Percentiles rank a stretch among this genome's conserved stretches.
phyloP scores from a whole-genome alignment of 2,797 vertebrate genomes.

The Melanotaenia pygmaea region DNA sequence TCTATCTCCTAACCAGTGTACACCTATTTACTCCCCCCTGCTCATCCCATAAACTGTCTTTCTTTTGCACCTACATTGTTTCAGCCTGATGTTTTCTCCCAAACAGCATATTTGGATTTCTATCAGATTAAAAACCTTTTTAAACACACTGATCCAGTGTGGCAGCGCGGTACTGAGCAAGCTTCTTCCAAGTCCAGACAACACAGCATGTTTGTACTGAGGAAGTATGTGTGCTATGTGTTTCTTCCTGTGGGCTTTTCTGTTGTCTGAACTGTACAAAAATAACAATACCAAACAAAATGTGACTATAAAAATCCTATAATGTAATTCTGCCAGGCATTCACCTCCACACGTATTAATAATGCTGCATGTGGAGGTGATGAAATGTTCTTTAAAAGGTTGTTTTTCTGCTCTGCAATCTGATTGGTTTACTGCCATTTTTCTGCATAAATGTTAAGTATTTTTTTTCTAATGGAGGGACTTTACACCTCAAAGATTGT shows the following conservation, averaged over 20 bases:
- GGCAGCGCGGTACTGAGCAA: neutral
- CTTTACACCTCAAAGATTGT: neutral
- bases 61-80: too few species aligned
- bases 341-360: slow-evolving; percentile 3
- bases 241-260: neutral
- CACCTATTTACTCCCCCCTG: too few species aligned
- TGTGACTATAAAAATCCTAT: neutral
- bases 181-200: neutral
- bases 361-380: neutral
- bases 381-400: slow-evolving; percentile 8
- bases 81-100: too few species aligned
- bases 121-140: too few species aligned
- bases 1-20: too few species aligned
- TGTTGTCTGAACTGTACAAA: neutral
- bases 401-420: neutral
- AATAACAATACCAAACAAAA: neutral
- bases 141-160: neutral
- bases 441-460: neutral
- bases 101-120: too few species aligned
- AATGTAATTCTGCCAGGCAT: neutral
- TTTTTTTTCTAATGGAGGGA: neutral
- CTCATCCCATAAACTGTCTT: too few species aligned
- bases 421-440: neutral
- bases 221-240: neutral
- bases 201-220: too few species aligned